phyloP scores from a whole-genome alignment of 2,797 vertebrate species.

The Synaphobranchus kaupii region DNA sequence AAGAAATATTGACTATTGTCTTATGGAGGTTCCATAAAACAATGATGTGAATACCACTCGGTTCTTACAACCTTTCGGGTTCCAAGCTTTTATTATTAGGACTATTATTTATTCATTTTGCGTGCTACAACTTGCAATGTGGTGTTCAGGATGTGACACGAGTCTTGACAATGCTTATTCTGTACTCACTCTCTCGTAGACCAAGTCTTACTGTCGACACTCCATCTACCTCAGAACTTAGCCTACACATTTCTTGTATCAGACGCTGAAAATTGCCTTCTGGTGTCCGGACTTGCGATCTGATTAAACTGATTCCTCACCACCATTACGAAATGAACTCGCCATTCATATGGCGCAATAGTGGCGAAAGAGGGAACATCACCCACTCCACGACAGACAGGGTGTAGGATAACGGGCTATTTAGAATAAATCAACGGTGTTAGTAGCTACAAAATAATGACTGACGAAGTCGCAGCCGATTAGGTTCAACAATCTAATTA shows the following conservation, averaged over 20 bases:
- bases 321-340: neutral
- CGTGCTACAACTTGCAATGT: neutral
- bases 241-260: neutral
- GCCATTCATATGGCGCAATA: conserved; percentile 47
- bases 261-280: neutral
- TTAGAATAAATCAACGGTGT: neutral
- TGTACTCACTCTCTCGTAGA: neutral
- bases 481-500: conserved; percentile 14
- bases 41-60: neutral
- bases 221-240: neutral
- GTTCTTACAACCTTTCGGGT: neutral
- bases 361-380: conserved; percentile 52
- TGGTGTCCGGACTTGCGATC: neutral
- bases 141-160: neutral
- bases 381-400: conserved; percentile 46
- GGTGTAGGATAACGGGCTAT: conserved; percentile 34
- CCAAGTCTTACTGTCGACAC: neutral
- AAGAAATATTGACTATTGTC: neutral
- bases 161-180: neutral
- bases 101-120: neutral
- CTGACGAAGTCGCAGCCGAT: neutral
- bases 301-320: conserved; percentile 31
- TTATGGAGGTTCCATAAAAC: neutral
- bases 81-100: neutral
- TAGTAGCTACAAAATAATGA: neutral